Percentiles rank a stretch among this genome's conserved stretches.
Evolutionary conservation across 2,797 vertebrate species (phyloP).

Genomic region (Sebastes oblongus): DNA sequence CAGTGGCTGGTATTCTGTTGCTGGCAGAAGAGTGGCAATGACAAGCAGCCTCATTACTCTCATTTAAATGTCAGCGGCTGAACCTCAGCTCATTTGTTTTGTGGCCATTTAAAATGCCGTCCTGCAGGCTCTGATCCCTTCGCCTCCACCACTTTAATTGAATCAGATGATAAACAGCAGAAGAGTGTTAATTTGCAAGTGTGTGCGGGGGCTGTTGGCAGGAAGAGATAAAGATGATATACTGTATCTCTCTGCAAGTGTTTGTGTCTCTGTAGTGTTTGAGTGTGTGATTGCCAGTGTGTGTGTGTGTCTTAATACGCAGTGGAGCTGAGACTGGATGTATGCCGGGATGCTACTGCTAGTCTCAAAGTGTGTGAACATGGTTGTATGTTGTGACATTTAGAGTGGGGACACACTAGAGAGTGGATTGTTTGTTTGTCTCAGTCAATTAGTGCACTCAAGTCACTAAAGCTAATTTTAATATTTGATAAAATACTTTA

Average conservation of each 20-base stretch:
- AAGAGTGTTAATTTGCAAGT: conserved; percentile 60
- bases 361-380: background rate
- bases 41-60: conserved; percentile 76
- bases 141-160: conserved; percentile 64
- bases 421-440: background rate
- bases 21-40: conserved; percentile 35
- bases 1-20: conserved; percentile 1
- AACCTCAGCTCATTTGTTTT: conserved; percentile 75
- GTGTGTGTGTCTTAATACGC: background rate
- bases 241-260: conserved; percentile 27
- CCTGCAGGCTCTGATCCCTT: conserved; percentile 50
- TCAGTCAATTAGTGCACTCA: background rate
- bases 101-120: conserved; percentile 57
- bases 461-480: background rate
- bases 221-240: conserved; percentile 54
- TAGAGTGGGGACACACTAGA: background rate
- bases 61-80: conserved; percentile 74
- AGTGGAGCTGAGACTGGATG: background rate
- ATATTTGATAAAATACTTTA: background rate
- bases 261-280: conserved; percentile 21
- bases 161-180: conserved; percentile 72
- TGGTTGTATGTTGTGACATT: background rate
- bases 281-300: background rate
- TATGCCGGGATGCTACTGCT: background rate
- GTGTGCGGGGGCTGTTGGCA: conserved; percentile 34